These are phyloP conservation scores for Diadema setosum DNA, from an alignment of 35 echinoderm and acorn worm genomes.

Conservation along the genomic window DNA sequence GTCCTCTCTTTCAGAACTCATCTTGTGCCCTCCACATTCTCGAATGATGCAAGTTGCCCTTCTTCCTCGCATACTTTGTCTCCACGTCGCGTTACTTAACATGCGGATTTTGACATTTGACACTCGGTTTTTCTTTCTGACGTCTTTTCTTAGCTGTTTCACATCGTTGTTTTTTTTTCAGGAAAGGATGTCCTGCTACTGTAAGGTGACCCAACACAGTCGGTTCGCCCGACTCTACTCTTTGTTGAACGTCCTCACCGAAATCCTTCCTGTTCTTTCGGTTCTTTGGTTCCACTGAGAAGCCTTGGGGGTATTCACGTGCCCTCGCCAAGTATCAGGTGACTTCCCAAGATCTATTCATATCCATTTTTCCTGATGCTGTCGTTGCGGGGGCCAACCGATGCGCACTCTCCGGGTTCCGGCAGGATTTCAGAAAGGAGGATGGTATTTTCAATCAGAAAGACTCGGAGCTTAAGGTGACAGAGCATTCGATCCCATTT, in stretches of 20 bases:
- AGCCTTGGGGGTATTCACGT: constrained; percentile 4
- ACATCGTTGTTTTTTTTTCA: background rate
- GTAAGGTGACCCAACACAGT: background rate
- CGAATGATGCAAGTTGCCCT: background rate
- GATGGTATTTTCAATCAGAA: no score
- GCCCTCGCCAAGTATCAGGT: background rate
- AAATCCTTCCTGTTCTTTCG: background rate
- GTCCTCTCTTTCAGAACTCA: background rate
- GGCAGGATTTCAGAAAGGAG: no score
- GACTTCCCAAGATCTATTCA: no score
- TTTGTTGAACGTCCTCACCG: no score
- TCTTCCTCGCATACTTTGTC: background rate
- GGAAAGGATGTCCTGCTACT: background rate
- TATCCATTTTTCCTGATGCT: no score
- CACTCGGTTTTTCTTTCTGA: background rate
- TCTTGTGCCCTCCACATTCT: background rate
- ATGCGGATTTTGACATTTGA: background rate
- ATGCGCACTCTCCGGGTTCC: no score
- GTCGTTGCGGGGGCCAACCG: no score
- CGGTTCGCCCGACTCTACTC: background rate
- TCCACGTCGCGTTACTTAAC: no score
- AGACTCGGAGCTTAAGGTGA: no score
- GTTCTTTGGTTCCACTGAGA: background rate
- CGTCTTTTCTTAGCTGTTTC: no score
- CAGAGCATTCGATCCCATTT: no score